Conservation (phyloP, 2,113 vertebrate genomes). For the Cathartes aura region DNA sequence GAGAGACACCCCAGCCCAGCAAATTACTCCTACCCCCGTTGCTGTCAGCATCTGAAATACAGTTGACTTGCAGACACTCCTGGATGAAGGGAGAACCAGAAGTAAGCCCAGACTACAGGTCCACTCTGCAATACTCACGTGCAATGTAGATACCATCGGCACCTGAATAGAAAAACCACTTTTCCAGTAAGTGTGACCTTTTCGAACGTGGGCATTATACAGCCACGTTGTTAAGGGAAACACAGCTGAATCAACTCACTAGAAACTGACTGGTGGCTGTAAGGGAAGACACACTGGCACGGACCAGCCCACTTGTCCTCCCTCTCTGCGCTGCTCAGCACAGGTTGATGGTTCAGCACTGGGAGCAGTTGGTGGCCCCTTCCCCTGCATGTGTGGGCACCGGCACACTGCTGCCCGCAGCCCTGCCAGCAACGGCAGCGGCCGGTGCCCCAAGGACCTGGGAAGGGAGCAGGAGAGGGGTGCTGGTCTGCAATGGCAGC, state of each 20-base stretch:
- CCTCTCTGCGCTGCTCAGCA: not conserved
- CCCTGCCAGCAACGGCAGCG: fast-evolving
- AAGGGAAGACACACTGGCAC: not conserved
- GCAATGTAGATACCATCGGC: fast-evolving
- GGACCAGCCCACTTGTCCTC: not conserved
- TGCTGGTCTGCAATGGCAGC: not conserved
- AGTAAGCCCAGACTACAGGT: not conserved
- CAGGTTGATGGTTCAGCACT: not conserved
- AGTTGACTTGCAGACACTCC: not conserved
- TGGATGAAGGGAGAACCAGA: not conserved
- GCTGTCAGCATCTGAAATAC: not conserved
- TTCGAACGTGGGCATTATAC: not conserved
- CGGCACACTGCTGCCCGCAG: fast-evolving
- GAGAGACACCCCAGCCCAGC: not conserved
- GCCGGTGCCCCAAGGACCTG: too few relatives aligned
- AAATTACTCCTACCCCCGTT: conserved; percentile 39
- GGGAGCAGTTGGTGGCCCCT: not conserved
- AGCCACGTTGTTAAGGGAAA: not conserved
- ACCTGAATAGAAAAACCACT: not conserved
- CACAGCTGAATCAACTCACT: fast-evolving
- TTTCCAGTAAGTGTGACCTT: not conserved
- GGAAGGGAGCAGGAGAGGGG: not conserved
- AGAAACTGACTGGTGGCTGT: not conserved
- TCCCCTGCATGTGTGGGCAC: fast-evolving
- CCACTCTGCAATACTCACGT: not conserved